Conservation (phyloP, 2,888 invertebrate genomes). For the Hydrotaea diabolus region DNA sequence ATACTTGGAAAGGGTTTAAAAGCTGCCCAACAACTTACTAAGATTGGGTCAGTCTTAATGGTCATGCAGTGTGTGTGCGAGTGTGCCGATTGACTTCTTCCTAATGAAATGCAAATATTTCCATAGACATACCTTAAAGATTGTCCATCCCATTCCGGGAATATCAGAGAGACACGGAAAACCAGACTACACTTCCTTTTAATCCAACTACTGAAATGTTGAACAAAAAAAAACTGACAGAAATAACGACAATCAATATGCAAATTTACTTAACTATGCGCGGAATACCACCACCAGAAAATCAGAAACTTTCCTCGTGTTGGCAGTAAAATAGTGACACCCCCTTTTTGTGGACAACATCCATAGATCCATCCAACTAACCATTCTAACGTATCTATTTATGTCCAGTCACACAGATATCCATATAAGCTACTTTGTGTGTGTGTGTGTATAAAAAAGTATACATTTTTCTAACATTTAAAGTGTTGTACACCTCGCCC, state of each 20-base stretch:
- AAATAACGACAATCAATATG: constrained; percentile 5
- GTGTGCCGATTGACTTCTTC: constrained; percentile 7
- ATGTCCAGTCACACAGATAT: background rate
- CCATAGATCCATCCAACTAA: background rate
- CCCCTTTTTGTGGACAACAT: background rate
- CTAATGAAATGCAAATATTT: constrained; percentile 39
- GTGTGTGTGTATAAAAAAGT: background rate
- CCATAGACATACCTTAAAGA: background rate
- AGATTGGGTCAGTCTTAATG: background rate
- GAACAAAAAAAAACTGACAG: constrained; percentile 11
- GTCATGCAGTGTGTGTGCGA: background rate
- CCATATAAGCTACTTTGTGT: background rate
- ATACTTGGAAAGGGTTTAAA: constrained; percentile 5
- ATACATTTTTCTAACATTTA: background rate
- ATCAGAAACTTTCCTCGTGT: background rate
- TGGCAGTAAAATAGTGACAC: background rate
- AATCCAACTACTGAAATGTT: background rate
- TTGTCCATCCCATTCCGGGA: constrained; percentile 19
- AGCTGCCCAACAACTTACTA: background rate
- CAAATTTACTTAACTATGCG: background rate
- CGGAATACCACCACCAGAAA: too few relatives aligned
- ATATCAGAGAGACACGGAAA: background rate
- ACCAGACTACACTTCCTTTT: constrained; percentile 18
- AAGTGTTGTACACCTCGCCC: background rate
- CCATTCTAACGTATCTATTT: background rate